Evolutionary conservation across 1,140 invertebrate species (phyloP).

Genomic region (Scaptomyza pallida): DNA sequence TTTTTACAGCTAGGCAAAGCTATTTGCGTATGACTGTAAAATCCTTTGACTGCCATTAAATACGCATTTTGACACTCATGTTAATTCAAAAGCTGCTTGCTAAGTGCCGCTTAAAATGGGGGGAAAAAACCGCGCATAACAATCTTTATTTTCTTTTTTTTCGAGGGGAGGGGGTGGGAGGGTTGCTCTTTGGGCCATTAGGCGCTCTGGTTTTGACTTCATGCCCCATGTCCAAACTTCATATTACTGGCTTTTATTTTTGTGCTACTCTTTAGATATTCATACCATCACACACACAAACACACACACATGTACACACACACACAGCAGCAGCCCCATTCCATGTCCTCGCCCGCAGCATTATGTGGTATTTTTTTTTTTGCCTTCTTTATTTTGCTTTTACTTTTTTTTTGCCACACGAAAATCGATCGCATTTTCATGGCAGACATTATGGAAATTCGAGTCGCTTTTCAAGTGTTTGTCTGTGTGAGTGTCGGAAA

Average conservation of each 20-base stretch:
- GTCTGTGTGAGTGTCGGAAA: slow-evolving; percentile 61
- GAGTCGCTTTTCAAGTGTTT: slow-evolving; percentile 75
- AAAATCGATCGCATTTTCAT: slow-evolving; percentile 83
- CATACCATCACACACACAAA: slow-evolving; percentile 51
- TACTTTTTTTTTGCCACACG: slow-evolving; percentile 37
- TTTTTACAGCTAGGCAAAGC: slow-evolving; percentile 53
- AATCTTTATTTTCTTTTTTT: slow-evolving; percentile 39
- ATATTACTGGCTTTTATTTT: slow-evolving; percentile 59
- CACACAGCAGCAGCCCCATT: neutral
- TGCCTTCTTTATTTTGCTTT: slow-evolving; percentile 6
- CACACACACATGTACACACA: slow-evolving; percentile 27
- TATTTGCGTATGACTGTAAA: neutral
- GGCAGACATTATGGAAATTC: slow-evolving; percentile 82
- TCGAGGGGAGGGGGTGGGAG: no score
- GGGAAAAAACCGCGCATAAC: slow-evolving; percentile 38
- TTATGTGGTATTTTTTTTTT: slow-evolving; percentile 56
- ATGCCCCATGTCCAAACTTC: slow-evolving; percentile 50
- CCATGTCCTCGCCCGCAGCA: slow-evolving; percentile 53
- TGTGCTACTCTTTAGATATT: slow-evolving; percentile 64
- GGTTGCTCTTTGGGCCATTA: slow-evolving; percentile 51
- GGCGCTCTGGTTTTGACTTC: slow-evolving; percentile 11
- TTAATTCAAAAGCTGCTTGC: slow-evolving; percentile 56
- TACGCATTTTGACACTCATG: slow-evolving; percentile 61
- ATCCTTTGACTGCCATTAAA: slow-evolving; percentile 62
- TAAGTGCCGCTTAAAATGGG: slow-evolving; percentile 49